Percentiles rank a stretch among this genome's conserved stretches.
phyloP scores from a whole-genome alignment of 2,113 vertebrate species.

The Gallinago jamesoni region DNA sequence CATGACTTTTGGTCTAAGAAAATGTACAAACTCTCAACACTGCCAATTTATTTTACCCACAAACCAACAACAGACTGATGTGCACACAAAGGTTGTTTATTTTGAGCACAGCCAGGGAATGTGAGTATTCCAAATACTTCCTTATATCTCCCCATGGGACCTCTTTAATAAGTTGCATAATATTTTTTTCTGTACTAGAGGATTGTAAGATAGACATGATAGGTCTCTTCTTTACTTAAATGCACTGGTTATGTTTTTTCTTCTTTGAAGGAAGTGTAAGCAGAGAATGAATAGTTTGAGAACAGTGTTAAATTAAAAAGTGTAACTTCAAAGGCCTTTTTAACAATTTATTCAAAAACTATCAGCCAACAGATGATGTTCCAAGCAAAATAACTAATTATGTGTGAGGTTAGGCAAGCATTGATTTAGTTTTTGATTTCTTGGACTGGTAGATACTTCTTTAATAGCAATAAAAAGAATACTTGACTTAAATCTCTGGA shows the following conservation, averaged over 20 bases:
- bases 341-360: slow-evolving; percentile 39
- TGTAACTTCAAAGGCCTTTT: slow-evolving; percentile 20
- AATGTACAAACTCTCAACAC: slow-evolving; percentile 50
- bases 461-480: slow-evolving; percentile 7
- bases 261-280: slow-evolving; percentile 14
- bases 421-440: slow-evolving; percentile 20
- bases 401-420: slow-evolving; percentile 28
- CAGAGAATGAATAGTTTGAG: neutral
- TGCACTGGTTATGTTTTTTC: neutral
- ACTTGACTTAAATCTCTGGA: neutral
- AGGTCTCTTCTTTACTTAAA: neutral
- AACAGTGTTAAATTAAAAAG: slow-evolving; percentile 9
- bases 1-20: slow-evolving; percentile 69
- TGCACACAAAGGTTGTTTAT: slow-evolving; percentile 65
- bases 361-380: slow-evolving; percentile 4
- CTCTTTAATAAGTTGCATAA: slow-evolving; percentile 42
- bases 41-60: slow-evolving; percentile 56
- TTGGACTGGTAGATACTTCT: slow-evolving; percentile 21
- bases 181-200: slow-evolving; percentile 43
- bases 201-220: neutral
- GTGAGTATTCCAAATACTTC: slow-evolving; percentile 34
- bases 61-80: slow-evolving; percentile 56
- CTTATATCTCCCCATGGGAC: slow-evolving; percentile 27
- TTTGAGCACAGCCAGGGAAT: slow-evolving; percentile 36
- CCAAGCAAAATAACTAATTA: slow-evolving; percentile 61